Evolutionary conservation across 1,140 invertebrate species (phyloP).

Genomic region (Drusus annulatus): DNA sequence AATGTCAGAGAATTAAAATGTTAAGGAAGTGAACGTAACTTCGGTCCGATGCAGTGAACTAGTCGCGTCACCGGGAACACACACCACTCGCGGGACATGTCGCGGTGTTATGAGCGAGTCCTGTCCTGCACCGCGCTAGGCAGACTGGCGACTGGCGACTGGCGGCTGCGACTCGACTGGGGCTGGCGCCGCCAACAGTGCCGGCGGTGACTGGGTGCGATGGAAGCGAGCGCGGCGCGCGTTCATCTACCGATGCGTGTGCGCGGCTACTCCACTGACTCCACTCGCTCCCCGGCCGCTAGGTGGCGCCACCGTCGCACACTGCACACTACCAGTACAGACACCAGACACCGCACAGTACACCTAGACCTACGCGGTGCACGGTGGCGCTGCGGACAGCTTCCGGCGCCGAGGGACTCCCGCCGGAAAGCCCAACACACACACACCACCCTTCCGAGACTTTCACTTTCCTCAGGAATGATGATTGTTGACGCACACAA

Average conservation of each 20-base stretch:
- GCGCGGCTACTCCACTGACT: too few species aligned
- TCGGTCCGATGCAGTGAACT: conserved; percentile 3
- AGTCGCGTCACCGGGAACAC: neutral
- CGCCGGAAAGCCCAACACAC: neutral
- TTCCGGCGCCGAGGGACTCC: neutral
- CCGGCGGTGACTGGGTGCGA: neutral
- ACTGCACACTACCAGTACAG: neutral
- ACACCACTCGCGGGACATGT: conserved; percentile 40
- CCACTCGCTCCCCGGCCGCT: neutral
- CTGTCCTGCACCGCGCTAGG: too few species aligned
- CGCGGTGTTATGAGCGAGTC: conserved; percentile 17
- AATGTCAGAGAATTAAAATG: neutral
- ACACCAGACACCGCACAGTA: neutral
- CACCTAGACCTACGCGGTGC: too few species aligned
- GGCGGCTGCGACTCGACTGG: neutral
- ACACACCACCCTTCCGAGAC: neutral
- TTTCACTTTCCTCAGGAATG: neutral
- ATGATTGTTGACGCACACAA: neutral
- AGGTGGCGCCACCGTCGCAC: neutral
- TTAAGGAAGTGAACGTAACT: conserved; percentile 32
- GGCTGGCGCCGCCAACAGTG: too few species aligned
- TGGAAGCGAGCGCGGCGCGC: neutral
- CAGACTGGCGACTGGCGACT: neutral
- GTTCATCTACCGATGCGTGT: too few species aligned
- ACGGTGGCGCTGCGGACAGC: neutral